phyloP scores from a whole-genome alignment of 2,888 invertebrate genomes.

The Dolomedes plantarius region DNA sequence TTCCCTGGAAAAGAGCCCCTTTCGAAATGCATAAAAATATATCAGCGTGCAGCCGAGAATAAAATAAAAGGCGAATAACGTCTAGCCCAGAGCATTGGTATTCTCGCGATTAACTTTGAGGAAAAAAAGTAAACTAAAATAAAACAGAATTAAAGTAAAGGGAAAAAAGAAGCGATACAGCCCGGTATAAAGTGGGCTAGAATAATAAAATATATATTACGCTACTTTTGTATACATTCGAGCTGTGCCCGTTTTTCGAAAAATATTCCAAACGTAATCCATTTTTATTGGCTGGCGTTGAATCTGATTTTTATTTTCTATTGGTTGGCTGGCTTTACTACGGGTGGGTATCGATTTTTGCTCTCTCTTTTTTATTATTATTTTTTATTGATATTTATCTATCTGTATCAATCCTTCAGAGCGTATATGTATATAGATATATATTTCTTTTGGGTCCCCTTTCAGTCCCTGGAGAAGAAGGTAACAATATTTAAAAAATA shows the following conservation, averaged over 20 bases:
- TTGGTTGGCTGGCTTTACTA: conserved; percentile 54
- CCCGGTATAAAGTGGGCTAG: conserved; percentile 49
- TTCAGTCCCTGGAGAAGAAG: conserved; percentile 7
- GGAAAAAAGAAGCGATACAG: conserved; percentile 14
- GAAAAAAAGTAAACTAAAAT: conserved; percentile 47
- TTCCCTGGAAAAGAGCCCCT: not conserved
- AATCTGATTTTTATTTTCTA: conserved; percentile 58
- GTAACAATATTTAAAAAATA: conserved; percentile 16
- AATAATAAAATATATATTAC: conserved; percentile 67
- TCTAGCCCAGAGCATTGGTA: conserved; percentile 37
- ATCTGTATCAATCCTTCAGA: conserved; percentile 15
- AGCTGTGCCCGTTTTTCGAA: conserved; percentile 37
- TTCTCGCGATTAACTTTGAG: conserved; percentile 54
- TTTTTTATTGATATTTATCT: conserved; percentile 41
- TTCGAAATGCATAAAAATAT: not conserved
- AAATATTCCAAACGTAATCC: conserved; percentile 67
- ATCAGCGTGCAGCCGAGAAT: not conserved
- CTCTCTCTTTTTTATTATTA: conserved; percentile 55
- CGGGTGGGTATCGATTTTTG: conserved; percentile 43
- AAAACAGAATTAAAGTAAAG: conserved; percentile 47
- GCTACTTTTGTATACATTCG: conserved; percentile 38
- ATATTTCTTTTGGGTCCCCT: not conserved
- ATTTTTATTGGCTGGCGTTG: conserved; percentile 67
- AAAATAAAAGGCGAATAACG: not conserved
- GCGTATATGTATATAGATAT: no score